phyloP scores from a whole-genome alignment of 2,888 invertebrate species.

The Alitta virens region DNA sequence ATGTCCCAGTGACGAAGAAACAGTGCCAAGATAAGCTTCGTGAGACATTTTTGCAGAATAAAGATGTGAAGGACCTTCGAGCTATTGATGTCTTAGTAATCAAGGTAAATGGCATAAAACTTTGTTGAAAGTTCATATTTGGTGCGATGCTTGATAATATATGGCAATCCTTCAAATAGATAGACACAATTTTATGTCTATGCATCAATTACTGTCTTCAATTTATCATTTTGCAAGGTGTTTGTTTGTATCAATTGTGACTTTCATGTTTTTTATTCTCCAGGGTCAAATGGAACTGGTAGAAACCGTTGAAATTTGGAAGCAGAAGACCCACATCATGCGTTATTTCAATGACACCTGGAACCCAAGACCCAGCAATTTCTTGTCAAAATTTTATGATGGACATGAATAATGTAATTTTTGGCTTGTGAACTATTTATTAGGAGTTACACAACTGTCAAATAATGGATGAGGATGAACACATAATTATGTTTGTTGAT shows the following conservation, averaged over 20 bases:
- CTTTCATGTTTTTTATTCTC: slow-evolving; percentile 19
- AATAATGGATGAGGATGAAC: too few species aligned
- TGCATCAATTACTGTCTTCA: neutral
- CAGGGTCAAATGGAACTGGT: slow-evolving; percentile 75
- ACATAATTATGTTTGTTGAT: too few species aligned
- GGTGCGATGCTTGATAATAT: too few species aligned
- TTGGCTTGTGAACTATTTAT: too few species aligned
- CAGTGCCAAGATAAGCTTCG: slow-evolving; percentile 73
- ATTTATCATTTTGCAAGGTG: neutral
- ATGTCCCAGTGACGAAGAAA: slow-evolving; percentile 73
- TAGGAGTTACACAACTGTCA: too few species aligned
- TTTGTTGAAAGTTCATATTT: too few species aligned
- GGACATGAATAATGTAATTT: slow-evolving; percentile 61
- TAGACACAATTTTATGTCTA: neutral
- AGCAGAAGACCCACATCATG: slow-evolving; percentile 87
- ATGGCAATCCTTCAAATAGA: too few species aligned
- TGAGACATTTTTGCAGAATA: slow-evolving; percentile 75
- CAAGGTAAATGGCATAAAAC: slow-evolving; percentile 67
- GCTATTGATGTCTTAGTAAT: slow-evolving; percentile 88
- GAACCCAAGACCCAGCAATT: slow-evolving; percentile 84
- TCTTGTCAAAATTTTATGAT: slow-evolving; percentile 83
- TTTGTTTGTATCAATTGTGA: too few species aligned
- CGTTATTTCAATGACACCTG: slow-evolving; percentile 79
- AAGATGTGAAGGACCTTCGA: slow-evolving; percentile 78
- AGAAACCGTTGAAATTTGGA: slow-evolving; percentile 83